Conservation (phyloP, 2,888 invertebrate species). For the Diabrotica balteata region DNA sequence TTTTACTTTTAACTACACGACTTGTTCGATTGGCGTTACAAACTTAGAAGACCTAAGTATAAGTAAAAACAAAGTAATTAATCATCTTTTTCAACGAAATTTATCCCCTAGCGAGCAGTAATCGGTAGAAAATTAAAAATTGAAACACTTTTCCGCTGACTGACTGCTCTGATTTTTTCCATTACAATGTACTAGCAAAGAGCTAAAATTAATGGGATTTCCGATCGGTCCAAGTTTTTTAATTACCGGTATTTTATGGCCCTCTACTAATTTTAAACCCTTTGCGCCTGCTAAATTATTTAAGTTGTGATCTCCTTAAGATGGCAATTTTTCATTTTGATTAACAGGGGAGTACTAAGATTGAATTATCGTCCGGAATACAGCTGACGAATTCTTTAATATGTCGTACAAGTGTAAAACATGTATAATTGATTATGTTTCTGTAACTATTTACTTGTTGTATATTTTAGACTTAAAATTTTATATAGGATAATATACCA, state of each 20-base stretch:
- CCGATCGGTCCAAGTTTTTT: slow-evolving; percentile 53
- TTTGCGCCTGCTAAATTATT: slow-evolving; percentile 51
- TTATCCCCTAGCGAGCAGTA: background rate
- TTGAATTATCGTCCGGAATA: too few relatives aligned
- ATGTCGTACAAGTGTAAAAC: too few relatives aligned
- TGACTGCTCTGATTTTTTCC: slow-evolving; percentile 25
- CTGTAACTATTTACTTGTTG: too few relatives aligned
- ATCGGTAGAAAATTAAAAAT: slow-evolving; percentile 4
- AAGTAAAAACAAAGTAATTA: background rate
- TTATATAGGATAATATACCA: too few relatives aligned
- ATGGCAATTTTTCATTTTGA: slow-evolving; percentile 51
- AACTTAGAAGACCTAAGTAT: too few relatives aligned
- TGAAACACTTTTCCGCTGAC: slow-evolving; percentile 5
- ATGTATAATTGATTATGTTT: too few relatives aligned
- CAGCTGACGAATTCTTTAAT: too few relatives aligned
- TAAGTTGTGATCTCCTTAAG: slow-evolving; percentile 52
- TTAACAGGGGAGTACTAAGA: slow-evolving; percentile 15
- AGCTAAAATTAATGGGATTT: slow-evolving; percentile 54
- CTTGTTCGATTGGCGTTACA: background rate
- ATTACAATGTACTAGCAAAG: slow-evolving; percentile 26
- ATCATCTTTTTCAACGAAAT: background rate
- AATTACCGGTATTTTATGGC: slow-evolving; percentile 55
- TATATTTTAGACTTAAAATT: too few relatives aligned
- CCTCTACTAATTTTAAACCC: slow-evolving; percentile 41
- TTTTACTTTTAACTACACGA: too few relatives aligned